Evolutionary conservation across 2,113 vertebrate genomes (phyloP).

Genomic region (Antechinus stuartii): DNA sequence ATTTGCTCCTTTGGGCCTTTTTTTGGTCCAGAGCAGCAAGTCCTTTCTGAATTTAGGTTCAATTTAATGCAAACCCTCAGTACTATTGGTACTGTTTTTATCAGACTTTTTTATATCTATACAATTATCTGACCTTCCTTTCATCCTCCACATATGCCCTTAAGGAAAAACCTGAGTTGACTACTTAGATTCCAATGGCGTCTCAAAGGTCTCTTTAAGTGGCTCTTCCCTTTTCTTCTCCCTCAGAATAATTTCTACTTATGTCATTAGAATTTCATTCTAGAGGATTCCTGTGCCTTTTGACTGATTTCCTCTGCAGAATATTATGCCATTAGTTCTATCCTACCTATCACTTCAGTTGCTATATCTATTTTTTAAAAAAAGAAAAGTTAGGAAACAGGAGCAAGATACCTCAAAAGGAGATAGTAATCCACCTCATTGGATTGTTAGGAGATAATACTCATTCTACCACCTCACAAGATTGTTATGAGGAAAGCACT

Average conservation of each 20-base stretch:
- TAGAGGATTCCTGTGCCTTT: background rate
- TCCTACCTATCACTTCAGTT: background rate
- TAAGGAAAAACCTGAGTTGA: background rate
- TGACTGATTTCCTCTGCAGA: background rate
- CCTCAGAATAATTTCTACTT: background rate
- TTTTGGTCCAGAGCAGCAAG: background rate
- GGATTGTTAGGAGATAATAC: too few relatives aligned
- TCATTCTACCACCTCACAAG: background rate
- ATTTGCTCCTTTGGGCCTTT: background rate
- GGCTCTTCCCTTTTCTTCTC: background rate
- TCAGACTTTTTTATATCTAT: background rate
- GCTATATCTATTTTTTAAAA: background rate
- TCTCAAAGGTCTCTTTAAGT: background rate
- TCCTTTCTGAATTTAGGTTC: background rate
- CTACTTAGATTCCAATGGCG: background rate
- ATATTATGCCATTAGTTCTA: background rate
- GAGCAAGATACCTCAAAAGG: background rate
- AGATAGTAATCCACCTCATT: background rate
- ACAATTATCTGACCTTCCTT: background rate
- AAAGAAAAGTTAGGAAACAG: background rate
- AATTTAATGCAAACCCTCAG: background rate
- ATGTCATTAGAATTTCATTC: background rate
- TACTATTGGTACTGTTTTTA: background rate
- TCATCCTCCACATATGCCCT: background rate
- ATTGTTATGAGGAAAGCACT: background rate